A percentile compares a stretch with the other conserved stretches of the same genome.
phyloP scores from a whole-genome alignment of 2,888 invertebrate genomes.

The Drosophila engyochracea region DNA sequence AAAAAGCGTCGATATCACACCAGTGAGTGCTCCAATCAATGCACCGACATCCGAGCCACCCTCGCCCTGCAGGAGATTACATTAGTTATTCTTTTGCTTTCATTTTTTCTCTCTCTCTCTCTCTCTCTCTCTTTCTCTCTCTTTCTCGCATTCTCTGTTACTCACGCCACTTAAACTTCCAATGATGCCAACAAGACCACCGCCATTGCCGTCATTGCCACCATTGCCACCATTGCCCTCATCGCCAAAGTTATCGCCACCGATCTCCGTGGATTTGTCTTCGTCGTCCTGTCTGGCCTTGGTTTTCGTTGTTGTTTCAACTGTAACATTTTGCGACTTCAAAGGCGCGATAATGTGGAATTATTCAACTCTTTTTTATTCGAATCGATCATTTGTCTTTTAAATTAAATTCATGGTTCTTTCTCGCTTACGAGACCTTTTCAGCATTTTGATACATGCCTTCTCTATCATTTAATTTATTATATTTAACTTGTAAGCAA shows the following conservation, averaged over 20 bases:
- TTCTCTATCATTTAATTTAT: background rate
- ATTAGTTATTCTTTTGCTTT: background rate
- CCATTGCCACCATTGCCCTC: slow-evolving; percentile 17
- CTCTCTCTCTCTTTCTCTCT: background rate
- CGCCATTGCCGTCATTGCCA: slow-evolving; percentile 63
- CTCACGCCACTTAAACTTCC: slow-evolving; percentile 85
- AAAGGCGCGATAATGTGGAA: slow-evolving; percentile 33
- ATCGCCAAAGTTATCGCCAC: slow-evolving; percentile 30
- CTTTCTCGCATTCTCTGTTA: slow-evolving; percentile 6
- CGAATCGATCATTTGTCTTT: background rate
- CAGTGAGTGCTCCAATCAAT: slow-evolving; percentile 84
- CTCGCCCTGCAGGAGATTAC: slow-evolving; percentile 76
- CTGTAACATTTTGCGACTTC: slow-evolving; percentile 68
- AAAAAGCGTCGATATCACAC: slow-evolving; percentile 83
- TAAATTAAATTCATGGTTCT: background rate
- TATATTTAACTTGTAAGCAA: background rate
- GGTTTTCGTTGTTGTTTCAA: slow-evolving; percentile 1
- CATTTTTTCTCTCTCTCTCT: no score
- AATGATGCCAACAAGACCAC: slow-evolving; percentile 83
- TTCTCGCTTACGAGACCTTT: no score
- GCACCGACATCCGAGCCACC: slow-evolving; percentile 85
- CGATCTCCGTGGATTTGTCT: slow-evolving; percentile 53
- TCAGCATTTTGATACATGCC: background rate
- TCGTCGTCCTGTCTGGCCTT: slow-evolving; percentile 53
- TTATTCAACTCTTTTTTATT: slow-evolving; percentile 12